A percentile compares a stretch with the other conserved stretches of the same genome.
These are phyloP conservation scores for Pelecanus crispus DNA, from an alignment of 2,113 vertebrate species.

Conservation along the genomic window DNA sequence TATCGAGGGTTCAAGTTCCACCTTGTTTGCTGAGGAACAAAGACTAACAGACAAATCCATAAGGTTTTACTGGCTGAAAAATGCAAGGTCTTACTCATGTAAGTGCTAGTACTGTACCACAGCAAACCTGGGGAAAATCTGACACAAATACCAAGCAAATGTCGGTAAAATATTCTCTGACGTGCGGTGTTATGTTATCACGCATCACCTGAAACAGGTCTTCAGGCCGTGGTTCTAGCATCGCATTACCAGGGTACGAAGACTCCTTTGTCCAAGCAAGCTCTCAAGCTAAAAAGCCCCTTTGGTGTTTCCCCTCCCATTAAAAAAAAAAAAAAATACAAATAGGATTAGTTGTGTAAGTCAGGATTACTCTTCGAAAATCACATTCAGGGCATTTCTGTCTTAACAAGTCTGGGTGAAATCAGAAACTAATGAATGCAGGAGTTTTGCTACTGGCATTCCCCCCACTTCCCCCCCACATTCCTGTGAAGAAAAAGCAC, in stretches of 20 bases:
- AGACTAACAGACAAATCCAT: background rate
- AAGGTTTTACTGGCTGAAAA: background rate
- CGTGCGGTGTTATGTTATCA: background rate
- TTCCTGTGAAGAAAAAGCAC: background rate
- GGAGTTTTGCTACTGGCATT: background rate
- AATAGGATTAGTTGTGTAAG: background rate
- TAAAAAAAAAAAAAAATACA: background rate
- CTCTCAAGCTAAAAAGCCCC: background rate
- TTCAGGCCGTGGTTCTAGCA: background rate
- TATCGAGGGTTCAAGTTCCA: background rate
- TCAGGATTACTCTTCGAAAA: background rate
- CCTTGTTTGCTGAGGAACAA: background rate
- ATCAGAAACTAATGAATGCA: background rate
- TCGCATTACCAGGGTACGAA: rapidly evolving
- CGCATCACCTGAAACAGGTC: background rate
- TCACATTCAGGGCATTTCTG: background rate
- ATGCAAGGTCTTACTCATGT: background rate
- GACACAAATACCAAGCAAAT: background rate
- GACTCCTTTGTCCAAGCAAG: background rate
- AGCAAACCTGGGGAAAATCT: background rate
- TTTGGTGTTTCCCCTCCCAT: background rate
- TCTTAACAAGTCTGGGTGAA: background rate
- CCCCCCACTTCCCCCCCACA: rapidly evolving
- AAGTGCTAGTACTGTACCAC: background rate
- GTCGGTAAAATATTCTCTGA: background rate